These are phyloP conservation scores for Cossypha niveicapilla DNA, from an alignment of 2,797 vertebrate genomes.

Conservation along the genomic window DNA sequence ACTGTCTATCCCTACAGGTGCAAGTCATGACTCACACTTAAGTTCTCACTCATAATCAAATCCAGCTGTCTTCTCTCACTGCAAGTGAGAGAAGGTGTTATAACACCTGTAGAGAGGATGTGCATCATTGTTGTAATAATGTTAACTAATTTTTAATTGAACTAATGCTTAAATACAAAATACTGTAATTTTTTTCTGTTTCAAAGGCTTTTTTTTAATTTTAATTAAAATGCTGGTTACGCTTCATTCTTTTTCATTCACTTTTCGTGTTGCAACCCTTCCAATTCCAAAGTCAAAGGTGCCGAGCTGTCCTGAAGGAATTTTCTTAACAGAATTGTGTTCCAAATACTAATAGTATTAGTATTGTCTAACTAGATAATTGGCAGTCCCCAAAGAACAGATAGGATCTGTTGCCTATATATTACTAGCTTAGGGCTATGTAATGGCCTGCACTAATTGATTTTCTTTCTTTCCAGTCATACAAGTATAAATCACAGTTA, in stretches of 20 bases:
- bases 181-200: background rate
- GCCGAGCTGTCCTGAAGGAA: background rate
- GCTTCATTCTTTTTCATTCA: background rate
- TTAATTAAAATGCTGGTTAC: background rate
- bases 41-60: background rate
- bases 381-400: background rate
- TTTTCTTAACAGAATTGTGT: background rate
- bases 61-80: background rate
- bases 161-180: background rate
- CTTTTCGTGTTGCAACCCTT: background rate
- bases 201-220: background rate
- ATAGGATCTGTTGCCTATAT: background rate
- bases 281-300: background rate
- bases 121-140: background rate
- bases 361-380: background rate
- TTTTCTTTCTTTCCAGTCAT: constrained; percentile 12
- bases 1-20: background rate
- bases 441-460: background rate
- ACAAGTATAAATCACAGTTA: background rate
- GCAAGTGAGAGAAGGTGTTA: background rate
- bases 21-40: background rate
- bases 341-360: background rate
- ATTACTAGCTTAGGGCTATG: background rate
- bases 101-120: background rate
- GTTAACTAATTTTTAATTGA: background rate